A percentile compares a stretch with the other conserved stretches of the same genome.
Evolutionary conservation across 1,140 invertebrate species (phyloP).

Genomic region (Coptotermes formosanus): DNA sequence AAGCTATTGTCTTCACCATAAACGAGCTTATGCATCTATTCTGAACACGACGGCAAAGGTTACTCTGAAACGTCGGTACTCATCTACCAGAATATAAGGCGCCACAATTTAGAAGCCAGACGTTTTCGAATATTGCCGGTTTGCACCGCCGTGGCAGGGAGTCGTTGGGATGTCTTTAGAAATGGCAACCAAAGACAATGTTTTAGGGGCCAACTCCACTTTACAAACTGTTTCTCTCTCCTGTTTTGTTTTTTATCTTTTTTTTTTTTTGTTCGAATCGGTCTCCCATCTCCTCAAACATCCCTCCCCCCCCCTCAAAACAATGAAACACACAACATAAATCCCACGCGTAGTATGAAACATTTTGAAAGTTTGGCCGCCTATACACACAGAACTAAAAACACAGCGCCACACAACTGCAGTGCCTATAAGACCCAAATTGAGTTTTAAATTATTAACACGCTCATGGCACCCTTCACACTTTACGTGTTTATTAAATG

Average conservation of each 20-base stretch:
- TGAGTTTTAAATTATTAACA: conserved; percentile 28
- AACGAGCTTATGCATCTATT: too few species aligned
- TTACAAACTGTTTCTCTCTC: background rate
- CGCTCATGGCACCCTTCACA: conserved; percentile 14
- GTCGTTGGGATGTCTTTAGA: too few species aligned
- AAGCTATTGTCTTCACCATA: too few species aligned
- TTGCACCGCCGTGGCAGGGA: too few species aligned
- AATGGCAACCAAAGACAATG: background rate
- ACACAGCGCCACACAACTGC: background rate
- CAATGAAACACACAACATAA: background rate
- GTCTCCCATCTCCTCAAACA: background rate
- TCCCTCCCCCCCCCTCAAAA: background rate
- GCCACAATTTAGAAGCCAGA: too few species aligned
- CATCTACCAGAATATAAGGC: too few species aligned
- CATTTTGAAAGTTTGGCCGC: background rate
- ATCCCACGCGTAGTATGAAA: background rate
- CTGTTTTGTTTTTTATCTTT: background rate
- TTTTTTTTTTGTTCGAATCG: background rate
- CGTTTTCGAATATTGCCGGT: too few species aligned
- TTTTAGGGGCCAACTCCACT: background rate
- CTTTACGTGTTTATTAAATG: conserved; percentile 30
- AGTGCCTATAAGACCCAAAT: conserved; percentile 29
- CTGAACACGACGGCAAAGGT: too few species aligned
- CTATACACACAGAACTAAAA: background rate
- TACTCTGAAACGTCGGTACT: too few species aligned